Conservation (phyloP, 37 sponge, comb jelly and placozoan genomes). For the Aphrocallistes beatrix region DNA sequence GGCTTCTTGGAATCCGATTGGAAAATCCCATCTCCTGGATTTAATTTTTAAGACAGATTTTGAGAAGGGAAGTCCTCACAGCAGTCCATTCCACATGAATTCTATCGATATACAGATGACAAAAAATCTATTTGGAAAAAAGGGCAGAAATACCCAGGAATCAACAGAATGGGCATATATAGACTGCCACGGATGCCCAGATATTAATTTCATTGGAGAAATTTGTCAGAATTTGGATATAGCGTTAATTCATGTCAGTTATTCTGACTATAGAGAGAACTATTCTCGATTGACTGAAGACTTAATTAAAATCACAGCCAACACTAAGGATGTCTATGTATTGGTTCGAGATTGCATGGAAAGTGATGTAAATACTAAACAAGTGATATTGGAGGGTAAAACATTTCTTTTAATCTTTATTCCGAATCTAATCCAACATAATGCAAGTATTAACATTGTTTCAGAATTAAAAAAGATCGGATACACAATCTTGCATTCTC, state of each 20-base stretch:
- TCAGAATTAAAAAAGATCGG: too few species aligned
- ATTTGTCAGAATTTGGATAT: constrained; percentile 7
- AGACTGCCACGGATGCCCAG: background rate
- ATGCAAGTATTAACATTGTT: too few species aligned
- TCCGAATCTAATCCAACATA: too few species aligned
- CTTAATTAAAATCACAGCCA: too few species aligned
- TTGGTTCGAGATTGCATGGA: too few species aligned
- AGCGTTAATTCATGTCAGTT: background rate
- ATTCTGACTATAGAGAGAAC: background rate
- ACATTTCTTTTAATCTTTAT: too few species aligned
- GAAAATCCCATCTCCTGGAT: background rate
- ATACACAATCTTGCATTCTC: too few species aligned
- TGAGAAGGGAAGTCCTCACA: background rate
- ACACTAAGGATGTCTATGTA: too few species aligned
- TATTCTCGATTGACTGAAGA: too few species aligned
- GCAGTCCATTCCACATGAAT: background rate
- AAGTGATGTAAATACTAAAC: too few species aligned
- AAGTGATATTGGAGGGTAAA: too few species aligned
- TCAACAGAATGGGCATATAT: background rate
- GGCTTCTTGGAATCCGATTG: background rate
- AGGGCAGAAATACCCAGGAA: background rate
- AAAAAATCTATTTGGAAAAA: background rate
- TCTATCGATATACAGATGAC: background rate
- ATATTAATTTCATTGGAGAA: background rate
- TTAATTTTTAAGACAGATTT: background rate